These are phyloP conservation scores for Drosophila guanche DNA, from an alignment of 1,140 invertebrate species.

Conservation along the genomic window DNA sequence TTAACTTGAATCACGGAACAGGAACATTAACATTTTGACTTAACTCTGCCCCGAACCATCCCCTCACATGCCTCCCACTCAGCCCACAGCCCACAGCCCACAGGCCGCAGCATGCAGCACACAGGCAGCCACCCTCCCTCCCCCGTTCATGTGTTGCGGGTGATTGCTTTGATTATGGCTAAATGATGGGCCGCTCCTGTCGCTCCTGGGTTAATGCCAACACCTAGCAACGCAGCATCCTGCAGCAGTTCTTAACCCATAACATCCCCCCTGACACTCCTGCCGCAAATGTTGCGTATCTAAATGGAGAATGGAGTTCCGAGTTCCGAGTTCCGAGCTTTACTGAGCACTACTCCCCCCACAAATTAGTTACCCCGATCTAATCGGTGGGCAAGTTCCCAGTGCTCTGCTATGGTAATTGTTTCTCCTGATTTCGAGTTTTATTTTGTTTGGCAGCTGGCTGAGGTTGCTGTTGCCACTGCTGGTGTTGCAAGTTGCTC, in stretches of 20 bases:
- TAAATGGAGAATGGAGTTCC: conserved; percentile 19
- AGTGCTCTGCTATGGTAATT: conserved; percentile 22
- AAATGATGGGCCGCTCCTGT: conserved; percentile 35
- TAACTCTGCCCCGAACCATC: conserved; percentile 1
- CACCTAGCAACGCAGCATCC: conserved; percentile 64
- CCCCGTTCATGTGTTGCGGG: conserved; percentile 32
- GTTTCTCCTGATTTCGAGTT: conserved; percentile 5
- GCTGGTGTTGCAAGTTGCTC: no score
- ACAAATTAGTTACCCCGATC: conserved; percentile 75
- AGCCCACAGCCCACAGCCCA: no score
- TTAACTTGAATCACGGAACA: conserved; percentile 15
- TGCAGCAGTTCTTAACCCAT: conserved; percentile 7
- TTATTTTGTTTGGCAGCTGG: no score
- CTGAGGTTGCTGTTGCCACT: no score
- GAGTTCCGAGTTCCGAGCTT: no score
- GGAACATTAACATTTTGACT: conserved; percentile 49
- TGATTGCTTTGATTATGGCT: conserved; percentile 53
- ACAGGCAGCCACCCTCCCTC: neutral
- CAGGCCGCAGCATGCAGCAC: no score
- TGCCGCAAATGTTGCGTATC: conserved; percentile 36
- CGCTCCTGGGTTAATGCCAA: conserved; percentile 52
- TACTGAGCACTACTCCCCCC: conserved; percentile 10
- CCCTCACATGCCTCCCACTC: no score
- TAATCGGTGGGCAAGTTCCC: conserved; percentile 61
- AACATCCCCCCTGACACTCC: neutral